Evolutionary conservation across 2,113 vertebrate genomes (phyloP).

Genomic region (Phocoena sinus): DNA sequence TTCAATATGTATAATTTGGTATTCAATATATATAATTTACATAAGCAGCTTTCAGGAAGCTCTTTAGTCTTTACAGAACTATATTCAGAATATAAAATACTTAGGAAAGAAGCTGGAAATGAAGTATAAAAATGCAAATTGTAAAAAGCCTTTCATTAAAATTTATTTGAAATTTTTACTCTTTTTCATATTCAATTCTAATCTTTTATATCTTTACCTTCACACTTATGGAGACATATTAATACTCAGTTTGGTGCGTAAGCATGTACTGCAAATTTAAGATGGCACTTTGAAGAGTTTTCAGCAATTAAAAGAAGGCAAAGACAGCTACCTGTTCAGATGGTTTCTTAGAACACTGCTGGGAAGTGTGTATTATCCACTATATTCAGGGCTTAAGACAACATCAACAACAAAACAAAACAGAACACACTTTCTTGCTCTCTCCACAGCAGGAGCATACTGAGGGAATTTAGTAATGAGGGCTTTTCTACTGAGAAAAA

Average conservation of each 20-base stretch:
- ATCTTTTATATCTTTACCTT: background rate
- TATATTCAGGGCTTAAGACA: slow-evolving; percentile 18
- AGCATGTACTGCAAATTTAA: slow-evolving; percentile 19
- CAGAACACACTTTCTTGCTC: slow-evolving; percentile 13
- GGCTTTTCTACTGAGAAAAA: slow-evolving; percentile 60
- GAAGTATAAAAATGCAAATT: background rate
- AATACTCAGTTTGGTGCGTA: background rate
- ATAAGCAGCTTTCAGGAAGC: background rate
- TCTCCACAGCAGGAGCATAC: slow-evolving; percentile 54
- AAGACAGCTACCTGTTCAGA: background rate
- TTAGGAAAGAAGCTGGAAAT: background rate
- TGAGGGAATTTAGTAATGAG: slow-evolving; percentile 73
- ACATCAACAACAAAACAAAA: slow-evolving; percentile 42
- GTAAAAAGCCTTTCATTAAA: background rate
- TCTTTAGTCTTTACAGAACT: background rate
- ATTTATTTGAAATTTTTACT: background rate
- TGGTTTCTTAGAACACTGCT: background rate
- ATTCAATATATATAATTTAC: background rate
- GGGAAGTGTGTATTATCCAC: slow-evolving; percentile 50
- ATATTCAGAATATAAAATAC: background rate
- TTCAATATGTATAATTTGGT: background rate
- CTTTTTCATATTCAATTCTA: background rate
- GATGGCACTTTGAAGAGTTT: slow-evolving; percentile 37
- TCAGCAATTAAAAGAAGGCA: slow-evolving; percentile 43
- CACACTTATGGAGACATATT: background rate